Conservation (phyloP, 2,113 vertebrate genomes). For the Paracanthobrama guichenoti region DNA sequence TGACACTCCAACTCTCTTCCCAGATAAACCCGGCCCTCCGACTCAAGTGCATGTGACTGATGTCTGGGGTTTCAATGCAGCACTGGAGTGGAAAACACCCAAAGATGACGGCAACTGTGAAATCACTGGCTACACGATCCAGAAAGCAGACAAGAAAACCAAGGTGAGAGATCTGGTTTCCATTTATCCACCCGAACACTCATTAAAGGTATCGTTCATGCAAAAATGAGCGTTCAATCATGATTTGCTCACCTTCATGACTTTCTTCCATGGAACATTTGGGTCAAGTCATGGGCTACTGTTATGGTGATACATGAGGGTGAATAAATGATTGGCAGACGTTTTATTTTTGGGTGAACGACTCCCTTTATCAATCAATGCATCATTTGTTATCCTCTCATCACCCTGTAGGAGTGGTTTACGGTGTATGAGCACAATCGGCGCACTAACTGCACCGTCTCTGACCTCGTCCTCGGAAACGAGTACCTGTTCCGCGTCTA, state of each 20-base stretch:
- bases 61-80: constrained; percentile 88
- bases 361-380: background rate
- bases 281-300: background rate
- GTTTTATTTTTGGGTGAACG: background rate
- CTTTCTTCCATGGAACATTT: background rate
- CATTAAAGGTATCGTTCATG: background rate
- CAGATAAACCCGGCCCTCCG: constrained; percentile 85
- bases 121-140: constrained; percentile 83
- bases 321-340: background rate
- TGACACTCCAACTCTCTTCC: background rate
- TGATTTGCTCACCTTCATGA: background rate
- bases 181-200: background rate
- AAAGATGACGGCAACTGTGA: constrained; percentile 88
- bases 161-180: constrained; percentile 71
- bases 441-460: constrained; percentile 78
- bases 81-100: constrained; percentile 84
- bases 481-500: constrained; percentile 87
- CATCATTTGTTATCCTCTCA: background rate
- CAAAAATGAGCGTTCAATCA: background rate
- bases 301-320: background rate
- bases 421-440: constrained; percentile 85
- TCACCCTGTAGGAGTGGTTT: constrained; percentile 83
- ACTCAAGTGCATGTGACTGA: constrained; percentile 78
- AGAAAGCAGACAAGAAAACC: constrained; percentile 92
- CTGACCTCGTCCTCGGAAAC: constrained; percentile 89